A percentile compares a stretch with the other conserved stretches of the same genome.
phyloP scores from a whole-genome alignment of 2,113 vertebrate genomes.

The Columba janthina region DNA sequence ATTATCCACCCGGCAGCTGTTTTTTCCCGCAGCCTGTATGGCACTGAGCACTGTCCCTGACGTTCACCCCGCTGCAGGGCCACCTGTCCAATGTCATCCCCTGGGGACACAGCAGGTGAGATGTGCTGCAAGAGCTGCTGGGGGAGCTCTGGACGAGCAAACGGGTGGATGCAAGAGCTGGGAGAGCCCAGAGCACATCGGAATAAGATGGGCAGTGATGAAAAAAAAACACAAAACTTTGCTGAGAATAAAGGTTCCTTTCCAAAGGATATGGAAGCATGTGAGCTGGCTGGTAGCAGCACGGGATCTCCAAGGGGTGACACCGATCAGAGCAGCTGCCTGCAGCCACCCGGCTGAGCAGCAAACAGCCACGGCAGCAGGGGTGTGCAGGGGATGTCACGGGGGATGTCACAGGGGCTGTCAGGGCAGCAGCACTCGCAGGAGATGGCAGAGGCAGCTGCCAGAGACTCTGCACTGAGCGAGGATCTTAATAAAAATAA shows the following conservation, averaged over 20 bases:
- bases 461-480: rapidly evolving
- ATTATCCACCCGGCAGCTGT: background rate
- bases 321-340: no score
- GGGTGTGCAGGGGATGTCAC: no score
- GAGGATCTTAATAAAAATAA: background rate
- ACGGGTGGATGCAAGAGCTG: background rate
- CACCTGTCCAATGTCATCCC: background rate
- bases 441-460: background rate
- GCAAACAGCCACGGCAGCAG: no score
- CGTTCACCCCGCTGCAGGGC: rapidly evolving
- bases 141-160: background rate
- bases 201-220: background rate
- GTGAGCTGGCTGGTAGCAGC: no score
- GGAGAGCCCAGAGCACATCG: background rate
- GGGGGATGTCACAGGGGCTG: no score
- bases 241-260: background rate
- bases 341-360: no score
- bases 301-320: no score
- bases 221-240: background rate
- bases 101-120: background rate
- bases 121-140: background rate
- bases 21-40: background rate
- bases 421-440: no score
- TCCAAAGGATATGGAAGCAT: no score
- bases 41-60: background rate